A percentile compares a stretch with the other conserved stretches of the same genome.
Conservation (phyloP, 2,888 invertebrate genomes). For the Drosophila heteroneura region DNA sequence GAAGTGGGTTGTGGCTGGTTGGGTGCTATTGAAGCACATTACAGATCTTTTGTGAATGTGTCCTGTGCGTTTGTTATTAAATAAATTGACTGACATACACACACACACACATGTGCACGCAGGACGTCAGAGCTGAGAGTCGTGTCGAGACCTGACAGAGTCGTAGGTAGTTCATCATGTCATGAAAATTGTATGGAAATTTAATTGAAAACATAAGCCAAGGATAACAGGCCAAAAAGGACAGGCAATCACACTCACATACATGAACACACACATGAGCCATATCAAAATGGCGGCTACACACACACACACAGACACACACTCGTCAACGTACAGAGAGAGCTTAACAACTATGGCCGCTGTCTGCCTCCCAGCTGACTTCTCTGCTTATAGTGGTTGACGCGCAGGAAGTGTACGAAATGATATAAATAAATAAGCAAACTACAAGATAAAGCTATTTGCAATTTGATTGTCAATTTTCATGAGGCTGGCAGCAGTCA, state of each 20-base stretch:
- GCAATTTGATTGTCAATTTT: constrained; percentile 83
- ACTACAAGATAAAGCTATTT: constrained; percentile 83
- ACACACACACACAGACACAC: constrained; percentile 36
- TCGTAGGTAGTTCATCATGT: constrained; percentile 82
- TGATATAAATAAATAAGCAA: constrained; percentile 82
- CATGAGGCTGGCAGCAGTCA: constrained; percentile 56
- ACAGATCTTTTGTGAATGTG: constrained; percentile 25
- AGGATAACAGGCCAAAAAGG: constrained; percentile 80
- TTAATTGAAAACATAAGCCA: constrained; percentile 84
- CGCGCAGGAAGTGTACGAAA: constrained; percentile 77
- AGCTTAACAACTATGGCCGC: constrained; percentile 65
- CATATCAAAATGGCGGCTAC: constrained; percentile 56
- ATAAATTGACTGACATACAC: constrained; percentile 75
- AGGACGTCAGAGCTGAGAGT: constrained; percentile 53
- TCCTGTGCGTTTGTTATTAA: constrained; percentile 72
- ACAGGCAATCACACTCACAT: constrained; percentile 60
- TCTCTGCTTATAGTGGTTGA: constrained; percentile 57
- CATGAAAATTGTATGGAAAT: constrained; percentile 84
- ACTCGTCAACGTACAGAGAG: constrained; percentile 1
- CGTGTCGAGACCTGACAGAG: constrained; percentile 55
- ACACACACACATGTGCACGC: constrained; percentile 15
- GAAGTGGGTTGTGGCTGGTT: not conserved
- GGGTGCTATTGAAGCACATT: constrained; percentile 34
- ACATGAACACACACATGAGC: constrained; percentile 35
- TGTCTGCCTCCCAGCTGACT: constrained; percentile 48